Percentiles rank a stretch among this genome's conserved stretches.
Evolutionary conservation across 2,888 invertebrate genomes (phyloP).

Genomic region (Autographa gamma): DNA sequence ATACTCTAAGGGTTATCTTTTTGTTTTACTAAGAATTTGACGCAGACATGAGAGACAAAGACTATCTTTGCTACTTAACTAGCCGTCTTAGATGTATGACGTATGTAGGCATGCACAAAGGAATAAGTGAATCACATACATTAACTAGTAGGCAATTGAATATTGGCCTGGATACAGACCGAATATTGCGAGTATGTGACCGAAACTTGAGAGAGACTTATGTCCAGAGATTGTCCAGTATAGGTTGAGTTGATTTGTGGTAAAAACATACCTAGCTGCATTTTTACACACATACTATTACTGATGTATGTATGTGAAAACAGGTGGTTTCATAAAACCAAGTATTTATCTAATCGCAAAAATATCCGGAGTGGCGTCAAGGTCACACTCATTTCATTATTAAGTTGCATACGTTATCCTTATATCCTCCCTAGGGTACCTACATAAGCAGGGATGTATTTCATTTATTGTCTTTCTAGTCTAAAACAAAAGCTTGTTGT

Average conservation of each 20-base stretch:
- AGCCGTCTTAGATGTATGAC: not conserved
- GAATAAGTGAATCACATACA: not conserved
- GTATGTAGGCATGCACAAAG: not conserved
- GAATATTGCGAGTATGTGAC: too few species aligned
- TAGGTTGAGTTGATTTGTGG: too few species aligned
- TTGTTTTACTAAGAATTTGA: conserved; percentile 1
- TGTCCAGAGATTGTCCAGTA: too few species aligned
- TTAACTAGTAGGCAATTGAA: too few species aligned
- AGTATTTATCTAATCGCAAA: not conserved
- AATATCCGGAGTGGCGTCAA: not conserved
- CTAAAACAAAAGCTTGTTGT: not conserved
- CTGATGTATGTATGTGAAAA: too few species aligned
- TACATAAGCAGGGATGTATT: not conserved
- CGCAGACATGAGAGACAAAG: not conserved
- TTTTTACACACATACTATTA: too few species aligned
- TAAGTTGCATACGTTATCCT: not conserved
- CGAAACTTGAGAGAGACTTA: too few species aligned
- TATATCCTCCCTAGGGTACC: not conserved
- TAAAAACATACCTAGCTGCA: too few species aligned
- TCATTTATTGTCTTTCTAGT: too few species aligned
- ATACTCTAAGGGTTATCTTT: conserved; percentile 7
- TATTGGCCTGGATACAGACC: too few species aligned
- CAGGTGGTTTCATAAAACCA: not conserved
- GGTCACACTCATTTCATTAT: not conserved
- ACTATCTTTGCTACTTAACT: not conserved